phyloP scores from a whole-genome alignment of 1,140 invertebrate species.

The Leptinotarsa lineolata region DNA sequence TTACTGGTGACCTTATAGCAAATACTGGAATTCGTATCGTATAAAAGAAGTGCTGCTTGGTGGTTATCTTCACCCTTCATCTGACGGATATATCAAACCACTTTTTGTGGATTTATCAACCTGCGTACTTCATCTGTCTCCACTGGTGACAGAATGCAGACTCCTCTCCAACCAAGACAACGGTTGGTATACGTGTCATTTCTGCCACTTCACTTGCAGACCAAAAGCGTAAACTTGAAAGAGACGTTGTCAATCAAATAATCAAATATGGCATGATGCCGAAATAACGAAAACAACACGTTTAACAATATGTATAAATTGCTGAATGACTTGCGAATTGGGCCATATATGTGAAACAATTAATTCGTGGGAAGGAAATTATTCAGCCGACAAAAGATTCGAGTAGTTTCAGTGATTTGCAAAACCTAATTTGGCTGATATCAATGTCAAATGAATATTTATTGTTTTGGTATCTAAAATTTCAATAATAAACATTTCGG shows the following conservation, averaged over 20 bases:
- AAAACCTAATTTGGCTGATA: background rate
- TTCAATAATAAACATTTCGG: no score
- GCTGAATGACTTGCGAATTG: background rate
- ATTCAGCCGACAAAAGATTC: background rate
- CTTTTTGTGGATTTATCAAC: no score
- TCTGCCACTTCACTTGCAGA: no score
- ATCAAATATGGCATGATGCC: background rate
- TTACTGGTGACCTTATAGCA: no score
- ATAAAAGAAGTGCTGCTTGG: no score
- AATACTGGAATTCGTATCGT: no score
- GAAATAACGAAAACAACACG: background rate
- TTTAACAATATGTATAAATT: background rate
- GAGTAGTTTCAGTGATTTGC: background rate
- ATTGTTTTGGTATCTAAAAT: background rate
- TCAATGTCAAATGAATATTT: conserved; percentile 9
- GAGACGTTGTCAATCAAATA: conserved; percentile 1
- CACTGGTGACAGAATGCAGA: no score
- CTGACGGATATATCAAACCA: no score
- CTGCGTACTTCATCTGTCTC: no score
- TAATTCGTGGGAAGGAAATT: background rate
- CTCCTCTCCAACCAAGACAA: no score
- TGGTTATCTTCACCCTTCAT: no score
- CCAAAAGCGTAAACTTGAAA: background rate
- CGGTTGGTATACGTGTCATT: no score
- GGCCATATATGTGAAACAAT: conserved; percentile 8